Conservation (phyloP, 1,140 invertebrate species). For the Anthonomus grandis region DNA sequence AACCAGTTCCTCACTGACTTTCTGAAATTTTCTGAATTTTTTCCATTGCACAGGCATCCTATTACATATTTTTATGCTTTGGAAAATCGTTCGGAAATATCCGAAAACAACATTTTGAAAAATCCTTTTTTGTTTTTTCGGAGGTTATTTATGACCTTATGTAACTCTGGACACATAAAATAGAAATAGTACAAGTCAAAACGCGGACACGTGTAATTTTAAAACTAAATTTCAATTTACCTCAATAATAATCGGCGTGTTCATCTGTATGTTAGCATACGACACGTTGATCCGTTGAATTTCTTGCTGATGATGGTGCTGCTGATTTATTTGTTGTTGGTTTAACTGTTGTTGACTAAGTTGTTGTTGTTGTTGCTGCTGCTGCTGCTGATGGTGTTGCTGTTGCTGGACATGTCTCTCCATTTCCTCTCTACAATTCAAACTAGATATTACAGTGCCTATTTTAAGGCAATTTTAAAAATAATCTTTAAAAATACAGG, state of each 20-base stretch:
- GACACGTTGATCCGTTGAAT: slow-evolving; percentile 40
- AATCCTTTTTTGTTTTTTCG: too few relatives aligned
- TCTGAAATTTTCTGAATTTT: too few relatives aligned
- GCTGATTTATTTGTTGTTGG: slow-evolving; percentile 34
- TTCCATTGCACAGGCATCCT: background rate
- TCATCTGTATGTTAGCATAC: slow-evolving; percentile 39
- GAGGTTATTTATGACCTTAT: background rate
- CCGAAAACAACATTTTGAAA: background rate
- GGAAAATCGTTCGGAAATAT: too few relatives aligned
- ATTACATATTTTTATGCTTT: background rate
- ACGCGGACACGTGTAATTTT: background rate
- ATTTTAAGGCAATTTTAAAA: too few relatives aligned
- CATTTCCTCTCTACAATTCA: slow-evolving; percentile 11
- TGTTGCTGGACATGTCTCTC: slow-evolving; percentile 3
- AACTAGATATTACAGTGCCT: background rate
- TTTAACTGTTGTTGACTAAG: slow-evolving; percentile 19
- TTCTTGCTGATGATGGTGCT: slow-evolving; percentile 40
- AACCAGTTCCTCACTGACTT: too few relatives aligned
- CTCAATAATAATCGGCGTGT: slow-evolving; percentile 45
- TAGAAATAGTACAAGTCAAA: background rate
- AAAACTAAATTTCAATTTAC: slow-evolving; percentile 29
- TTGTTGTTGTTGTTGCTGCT: slow-evolving; percentile 12
- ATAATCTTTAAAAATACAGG: too few relatives aligned
- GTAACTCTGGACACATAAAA: background rate
- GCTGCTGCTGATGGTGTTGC: slow-evolving; percentile 25